phyloP scores from a whole-genome alignment of 2,113 vertebrate genomes.

The Apteryx mantelli region DNA sequence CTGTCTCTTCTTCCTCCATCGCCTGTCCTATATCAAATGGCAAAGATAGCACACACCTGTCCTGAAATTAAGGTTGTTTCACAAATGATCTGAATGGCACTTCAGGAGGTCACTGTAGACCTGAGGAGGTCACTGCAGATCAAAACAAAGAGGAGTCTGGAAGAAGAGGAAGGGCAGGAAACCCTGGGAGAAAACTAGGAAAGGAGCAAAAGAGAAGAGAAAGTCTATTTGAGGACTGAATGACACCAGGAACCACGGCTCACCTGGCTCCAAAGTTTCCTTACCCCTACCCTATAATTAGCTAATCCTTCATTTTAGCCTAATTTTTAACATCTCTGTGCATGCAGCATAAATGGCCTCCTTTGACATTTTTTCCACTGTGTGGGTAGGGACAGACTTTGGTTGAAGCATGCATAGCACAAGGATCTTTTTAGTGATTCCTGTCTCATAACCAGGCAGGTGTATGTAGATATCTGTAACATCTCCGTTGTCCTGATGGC shows the following conservation, averaged over 20 bases:
- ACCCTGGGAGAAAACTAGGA: neutral
- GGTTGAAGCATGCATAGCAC: neutral
- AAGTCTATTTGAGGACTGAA: neutral
- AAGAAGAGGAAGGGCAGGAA: neutral
- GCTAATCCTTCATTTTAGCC: neutral
- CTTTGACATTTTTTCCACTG: neutral
- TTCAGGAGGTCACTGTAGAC: neutral
- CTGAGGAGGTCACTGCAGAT: neutral
- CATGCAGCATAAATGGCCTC: neutral
- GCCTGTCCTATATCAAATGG: neutral
- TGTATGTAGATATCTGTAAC: neutral
- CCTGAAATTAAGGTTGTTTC: constrained; percentile 2
- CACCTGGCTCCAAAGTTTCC: neutral
- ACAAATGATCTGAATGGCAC: neutral
- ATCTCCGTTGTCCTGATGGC: neutral
- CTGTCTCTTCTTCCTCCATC: neutral
- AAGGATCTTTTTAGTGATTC: neutral
- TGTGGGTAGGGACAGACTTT: neutral
- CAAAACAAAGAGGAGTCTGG: neutral
- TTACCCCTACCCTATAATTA: neutral
- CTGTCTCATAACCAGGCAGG: neutral
- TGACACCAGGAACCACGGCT: neutral
- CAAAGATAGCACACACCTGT: neutral
- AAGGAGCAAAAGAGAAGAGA: neutral
- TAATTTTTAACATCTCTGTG: neutral